These are phyloP conservation scores for Rosalia funebris DNA, from an alignment of 2,888 invertebrate species.

Conservation along the genomic window DNA sequence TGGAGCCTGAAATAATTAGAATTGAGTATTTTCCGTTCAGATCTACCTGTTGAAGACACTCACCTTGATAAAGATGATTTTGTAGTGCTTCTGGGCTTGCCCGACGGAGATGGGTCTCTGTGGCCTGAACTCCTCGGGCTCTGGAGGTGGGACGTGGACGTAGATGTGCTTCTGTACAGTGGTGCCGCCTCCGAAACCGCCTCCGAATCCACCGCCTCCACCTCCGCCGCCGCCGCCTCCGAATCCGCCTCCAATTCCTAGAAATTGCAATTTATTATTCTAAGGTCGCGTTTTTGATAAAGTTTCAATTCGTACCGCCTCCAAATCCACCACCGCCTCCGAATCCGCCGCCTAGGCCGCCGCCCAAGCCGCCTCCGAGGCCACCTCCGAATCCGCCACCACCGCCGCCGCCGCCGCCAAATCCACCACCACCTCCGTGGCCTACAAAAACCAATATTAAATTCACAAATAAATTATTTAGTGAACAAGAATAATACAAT, in stretches of 20 bases:
- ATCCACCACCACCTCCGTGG: slow-evolving; percentile 11
- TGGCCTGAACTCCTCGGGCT: slow-evolving; percentile 78
- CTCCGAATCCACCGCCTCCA: slow-evolving; percentile 51
- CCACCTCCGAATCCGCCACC: slow-evolving; percentile 43
- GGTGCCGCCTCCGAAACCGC: slow-evolving; percentile 70
- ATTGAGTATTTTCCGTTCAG: neutral
- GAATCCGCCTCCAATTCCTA: slow-evolving; percentile 44
- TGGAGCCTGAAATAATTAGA: slow-evolving; percentile 68
- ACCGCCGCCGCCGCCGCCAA: slow-evolving; percentile 37
- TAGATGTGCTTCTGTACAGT: slow-evolving; percentile 88
- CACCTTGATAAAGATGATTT: slow-evolving; percentile 89
- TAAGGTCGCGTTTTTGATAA: neutral
- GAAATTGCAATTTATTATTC: neutral
- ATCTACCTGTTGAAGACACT: too few relatives aligned
- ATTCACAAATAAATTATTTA: slow-evolving; percentile 34
- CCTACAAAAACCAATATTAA: neutral
- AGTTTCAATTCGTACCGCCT: slow-evolving; percentile 35
- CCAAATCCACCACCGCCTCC: slow-evolving; percentile 50
- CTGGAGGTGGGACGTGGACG: slow-evolving; percentile 90
- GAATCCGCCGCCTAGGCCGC: slow-evolving; percentile 44
- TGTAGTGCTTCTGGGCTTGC: slow-evolving; percentile 88
- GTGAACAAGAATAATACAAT: too few relatives aligned
- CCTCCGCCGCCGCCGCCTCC: slow-evolving; percentile 46
- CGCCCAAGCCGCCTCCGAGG: slow-evolving; percentile 43
- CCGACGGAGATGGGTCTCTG: slow-evolving; percentile 75